Evolutionary conservation across 2,888 invertebrate genomes (phyloP).

Genomic region (Chydorus sphaericus): DNA sequence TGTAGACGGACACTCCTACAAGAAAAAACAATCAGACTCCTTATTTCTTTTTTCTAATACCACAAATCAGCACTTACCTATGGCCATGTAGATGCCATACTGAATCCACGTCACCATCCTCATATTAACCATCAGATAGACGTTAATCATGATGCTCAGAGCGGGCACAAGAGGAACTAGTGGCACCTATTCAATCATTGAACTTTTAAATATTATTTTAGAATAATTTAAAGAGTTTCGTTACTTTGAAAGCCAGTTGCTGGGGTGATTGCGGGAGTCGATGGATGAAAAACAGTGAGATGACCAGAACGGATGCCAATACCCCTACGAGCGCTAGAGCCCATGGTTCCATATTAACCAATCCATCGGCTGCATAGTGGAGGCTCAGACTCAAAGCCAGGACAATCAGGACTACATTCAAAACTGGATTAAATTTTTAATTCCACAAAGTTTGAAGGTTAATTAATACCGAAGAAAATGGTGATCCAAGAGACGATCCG

Average conservation of each 20-base stretch:
- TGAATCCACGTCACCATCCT: constrained; percentile 34
- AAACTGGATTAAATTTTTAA: not conserved
- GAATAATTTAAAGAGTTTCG: not conserved
- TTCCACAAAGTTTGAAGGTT: not conserved
- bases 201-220: too few relatives aligned
- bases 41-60: constrained; percentile 4
- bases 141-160: constrained; percentile 32
- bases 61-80: constrained; percentile 24
- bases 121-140: constrained; percentile 35
- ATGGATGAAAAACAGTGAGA: constrained; percentile 12
- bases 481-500: constrained; percentile 1
- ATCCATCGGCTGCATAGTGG: not conserved
- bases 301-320: constrained; percentile 7
- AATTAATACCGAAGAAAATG: constrained; percentile 20
- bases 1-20: constrained; percentile 11
- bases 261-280: constrained; percentile 17
- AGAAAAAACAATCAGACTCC: not conserved
- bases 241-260: constrained; percentile 18
- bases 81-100: constrained; percentile 35
- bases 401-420: not conserved
- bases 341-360: not conserved
- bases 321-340: not conserved
- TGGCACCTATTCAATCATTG: constrained; percentile 33
- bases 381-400: not conserved
- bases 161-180: constrained; percentile 33